These are phyloP conservation scores for Sesia bembeciformis DNA, from an alignment of 2,888 invertebrate species.

Conservation along the genomic window DNA sequence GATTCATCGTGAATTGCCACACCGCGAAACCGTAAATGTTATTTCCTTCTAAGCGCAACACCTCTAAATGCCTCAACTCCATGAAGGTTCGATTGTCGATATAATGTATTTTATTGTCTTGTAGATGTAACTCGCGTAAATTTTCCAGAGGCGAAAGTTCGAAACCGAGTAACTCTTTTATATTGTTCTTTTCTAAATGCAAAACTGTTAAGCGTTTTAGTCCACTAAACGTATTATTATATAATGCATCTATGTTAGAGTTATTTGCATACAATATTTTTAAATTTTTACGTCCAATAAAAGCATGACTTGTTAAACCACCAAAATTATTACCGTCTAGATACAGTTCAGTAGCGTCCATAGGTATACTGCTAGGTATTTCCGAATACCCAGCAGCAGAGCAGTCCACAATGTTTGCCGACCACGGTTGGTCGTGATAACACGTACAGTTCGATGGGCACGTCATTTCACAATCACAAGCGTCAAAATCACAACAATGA, in stretches of 20 bases:
- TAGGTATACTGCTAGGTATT: slow-evolving; percentile 91
- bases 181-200: slow-evolving; percentile 90
- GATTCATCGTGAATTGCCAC: slow-evolving; percentile 88
- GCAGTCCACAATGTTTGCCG: slow-evolving; percentile 94
- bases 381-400: slow-evolving; percentile 85
- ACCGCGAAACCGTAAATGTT: slow-evolving; percentile 86
- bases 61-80: slow-evolving; percentile 86
- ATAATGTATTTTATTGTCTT: slow-evolving; percentile 86
- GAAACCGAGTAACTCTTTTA: slow-evolving; percentile 85
- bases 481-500: slow-evolving; percentile 97
- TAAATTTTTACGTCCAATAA: slow-evolving; percentile 93
- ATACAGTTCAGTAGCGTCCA: slow-evolving; percentile 96
- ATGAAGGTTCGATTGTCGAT: slow-evolving; percentile 91
- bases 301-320: slow-evolving; percentile 89
- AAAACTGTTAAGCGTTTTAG: slow-evolving; percentile 84
- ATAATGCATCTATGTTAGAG: slow-evolving; percentile 87
- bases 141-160: slow-evolving; percentile 88
- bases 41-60: slow-evolving; percentile 89
- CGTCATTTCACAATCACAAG: slow-evolving; percentile 98
- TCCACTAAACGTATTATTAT: slow-evolving; percentile 94
- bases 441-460: slow-evolving; percentile 96
- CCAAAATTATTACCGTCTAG: slow-evolving; percentile 94
- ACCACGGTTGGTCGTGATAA: slow-evolving; percentile 95
- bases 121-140: slow-evolving; percentile 89
- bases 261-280: slow-evolving; percentile 91